These are phyloP conservation scores for Pachliopta kotzebuea DNA, from an alignment of 2,888 invertebrate genomes.

Conservation along the genomic window DNA sequence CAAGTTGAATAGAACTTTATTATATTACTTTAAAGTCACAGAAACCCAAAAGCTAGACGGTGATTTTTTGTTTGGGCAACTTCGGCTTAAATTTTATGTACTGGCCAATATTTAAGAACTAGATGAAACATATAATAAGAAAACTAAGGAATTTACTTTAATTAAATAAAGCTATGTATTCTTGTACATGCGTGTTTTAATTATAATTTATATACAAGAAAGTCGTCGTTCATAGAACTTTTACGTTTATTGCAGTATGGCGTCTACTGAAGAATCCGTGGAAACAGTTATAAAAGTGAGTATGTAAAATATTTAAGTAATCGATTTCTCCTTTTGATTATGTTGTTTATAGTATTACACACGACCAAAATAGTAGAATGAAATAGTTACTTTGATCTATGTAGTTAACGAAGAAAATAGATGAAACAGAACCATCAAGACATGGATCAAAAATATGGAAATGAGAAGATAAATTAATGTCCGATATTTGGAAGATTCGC, in stretches of 20 bases:
- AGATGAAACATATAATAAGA: too few species aligned
- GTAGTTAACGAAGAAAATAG: background rate
- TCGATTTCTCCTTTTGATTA: background rate
- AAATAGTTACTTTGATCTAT: background rate
- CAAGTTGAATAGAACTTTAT: too few species aligned
- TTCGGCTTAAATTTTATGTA: too few species aligned
- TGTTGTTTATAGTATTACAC: background rate
- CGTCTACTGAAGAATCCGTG: conserved; percentile 57
- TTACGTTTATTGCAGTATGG: conserved; percentile 53
- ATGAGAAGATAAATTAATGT: conserved; percentile 15
- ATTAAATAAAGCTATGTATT: too few species aligned
- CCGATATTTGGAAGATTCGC: conserved; percentile 71
- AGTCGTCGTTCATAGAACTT: background rate
- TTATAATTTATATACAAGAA: background rate
- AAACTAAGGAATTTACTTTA: too few species aligned
- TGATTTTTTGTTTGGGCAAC: too few species aligned
- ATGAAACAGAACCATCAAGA: background rate
- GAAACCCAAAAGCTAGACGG: too few species aligned
- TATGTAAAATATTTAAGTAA: conserved; percentile 18
- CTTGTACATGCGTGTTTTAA: too few species aligned
- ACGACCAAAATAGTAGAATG: too few species aligned
- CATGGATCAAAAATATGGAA: conserved; percentile 7
- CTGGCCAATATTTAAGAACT: too few species aligned
- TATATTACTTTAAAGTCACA: too few species aligned
- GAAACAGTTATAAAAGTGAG: conserved; percentile 67